Percentiles rank a stretch among this genome's conserved stretches.
phyloP scores from a whole-genome alignment of 2,113 vertebrate species.

The Xenopus laevis region DNA sequence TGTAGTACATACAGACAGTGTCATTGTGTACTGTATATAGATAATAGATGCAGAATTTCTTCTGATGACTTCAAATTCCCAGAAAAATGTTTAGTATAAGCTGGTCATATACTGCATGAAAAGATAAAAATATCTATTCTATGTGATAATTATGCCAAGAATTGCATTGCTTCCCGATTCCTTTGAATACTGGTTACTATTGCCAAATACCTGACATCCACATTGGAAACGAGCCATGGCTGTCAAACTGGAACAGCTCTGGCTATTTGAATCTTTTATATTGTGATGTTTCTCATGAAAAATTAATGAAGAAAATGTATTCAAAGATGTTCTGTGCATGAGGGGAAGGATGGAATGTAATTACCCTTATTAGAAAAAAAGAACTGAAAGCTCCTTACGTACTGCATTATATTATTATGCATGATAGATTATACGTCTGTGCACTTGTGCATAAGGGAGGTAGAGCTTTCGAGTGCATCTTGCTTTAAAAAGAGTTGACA shows the following conservation, averaged over 20 bases:
- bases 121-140: conserved; percentile 15
- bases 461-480: too few relatives aligned
- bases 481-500: too few relatives aligned
- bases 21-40: too few relatives aligned
- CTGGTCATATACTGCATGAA: not conserved
- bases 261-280: conserved; percentile 61
- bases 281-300: conserved; percentile 69
- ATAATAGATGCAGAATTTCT: too few relatives aligned
- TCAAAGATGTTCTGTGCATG: conserved; percentile 56
- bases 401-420: conserved; percentile 54
- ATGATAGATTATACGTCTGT: conserved; percentile 57
- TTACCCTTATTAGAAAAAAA: conserved; percentile 67
- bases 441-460: conserved; percentile 41
- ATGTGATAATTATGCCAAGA: conserved; percentile 59
- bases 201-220: conserved; percentile 82
- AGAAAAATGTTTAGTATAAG: not conserved
- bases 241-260: conserved; percentile 59
- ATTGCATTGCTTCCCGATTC: conserved; percentile 61
- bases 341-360: conserved; percentile 63
- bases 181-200: conserved; percentile 62
- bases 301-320: conserved; percentile 64
- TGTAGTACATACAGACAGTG: too few relatives aligned
- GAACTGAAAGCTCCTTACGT: conserved; percentile 53
- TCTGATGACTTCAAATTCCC: too few relatives aligned
- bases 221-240: conserved; percentile 70